These are phyloP conservation scores for Pelmatolapia mariae DNA, from an alignment of 2,113 vertebrate species.

Conservation along the genomic window DNA sequence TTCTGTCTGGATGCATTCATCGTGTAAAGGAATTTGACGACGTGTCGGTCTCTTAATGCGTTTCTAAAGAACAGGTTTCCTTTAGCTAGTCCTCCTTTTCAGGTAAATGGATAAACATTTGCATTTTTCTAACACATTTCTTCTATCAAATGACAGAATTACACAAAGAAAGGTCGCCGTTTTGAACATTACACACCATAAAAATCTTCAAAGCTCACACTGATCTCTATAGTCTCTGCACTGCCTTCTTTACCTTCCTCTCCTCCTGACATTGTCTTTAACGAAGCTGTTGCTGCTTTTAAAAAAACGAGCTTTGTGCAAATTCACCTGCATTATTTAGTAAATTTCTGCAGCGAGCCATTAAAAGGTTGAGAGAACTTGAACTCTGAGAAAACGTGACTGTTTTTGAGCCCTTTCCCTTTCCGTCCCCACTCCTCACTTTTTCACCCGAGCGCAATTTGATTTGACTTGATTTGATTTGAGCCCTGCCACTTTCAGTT, in stretches of 20 bases:
- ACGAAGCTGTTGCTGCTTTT: neutral
- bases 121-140: neutral
- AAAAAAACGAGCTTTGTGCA: neutral
- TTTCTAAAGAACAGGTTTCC: neutral
- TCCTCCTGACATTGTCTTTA: neutral
- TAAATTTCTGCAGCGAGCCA: constrained; percentile 8
- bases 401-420: neutral
- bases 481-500: constrained; percentile 62
- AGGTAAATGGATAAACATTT: neutral
- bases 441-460: constrained; percentile 35
- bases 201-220: neutral
- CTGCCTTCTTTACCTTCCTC: neutral
- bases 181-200: neutral
- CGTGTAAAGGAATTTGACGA: neutral
- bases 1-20: neutral
- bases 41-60: neutral
- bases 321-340: constrained; percentile 16
- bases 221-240: constrained; percentile 2
- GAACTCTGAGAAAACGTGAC: constrained; percentile 1
- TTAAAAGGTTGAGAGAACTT: constrained; percentile 5
- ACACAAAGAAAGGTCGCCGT: constrained; percentile 6
- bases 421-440: neutral
- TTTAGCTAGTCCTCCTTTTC: neutral
- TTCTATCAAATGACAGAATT: neutral
- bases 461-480: constrained; percentile 66